Base-by-base conservation (phyloP, 2,797 vertebrate species). In the Muraenolepis orangiensis region DNA sequence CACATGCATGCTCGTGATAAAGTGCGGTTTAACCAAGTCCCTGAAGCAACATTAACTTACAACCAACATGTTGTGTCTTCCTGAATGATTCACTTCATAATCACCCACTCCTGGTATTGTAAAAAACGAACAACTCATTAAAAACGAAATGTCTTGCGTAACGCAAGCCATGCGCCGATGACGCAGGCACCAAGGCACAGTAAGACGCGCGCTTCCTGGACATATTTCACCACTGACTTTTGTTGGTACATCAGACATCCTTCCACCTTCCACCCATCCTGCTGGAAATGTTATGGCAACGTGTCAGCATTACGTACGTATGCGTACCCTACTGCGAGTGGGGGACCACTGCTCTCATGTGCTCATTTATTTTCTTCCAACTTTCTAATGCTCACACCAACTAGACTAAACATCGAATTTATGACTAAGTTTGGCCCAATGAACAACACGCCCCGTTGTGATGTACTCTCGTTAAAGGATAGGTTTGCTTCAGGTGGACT, bases 131-230 rank as follows among this genome's bases (percentile, higher is more conserved):
- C 42, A 46, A 13, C 5, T 46, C 42, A 46, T 14, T 12, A 40
- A 57, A 4, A 23, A 23, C n/a, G n/a, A 57, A n/a, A 4, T 46
- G 40, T 20, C 42, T 20, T 0, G 14, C 42, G 14, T 16, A 78
- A 87, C 75, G 70, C 72, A 46, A 73, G 73, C 64, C 71, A 78
- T 67, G 73, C 71, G 81, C 78, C 77, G 12, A 74, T 82, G 74
- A 77, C 83, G 76, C 79, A 73, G 80, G 82, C 77, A 79, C 85
- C 82, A 88, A 90, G 90, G 89, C 90, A 91, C 87, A 78, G 88
- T 81, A n/a, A 80, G 86, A 84, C 34, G 81, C 79, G 76, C 82
- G 20, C 14, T 30, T 72, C 78, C 51, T 75, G 32, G 64, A 77
- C 81, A 76, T 18, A n/a, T 79, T 75, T 74, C 77, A 51, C 71